Evolutionary conservation across 2,113 vertebrate genomes (phyloP).

Genomic region (Isurus oxyrinchus): DNA sequence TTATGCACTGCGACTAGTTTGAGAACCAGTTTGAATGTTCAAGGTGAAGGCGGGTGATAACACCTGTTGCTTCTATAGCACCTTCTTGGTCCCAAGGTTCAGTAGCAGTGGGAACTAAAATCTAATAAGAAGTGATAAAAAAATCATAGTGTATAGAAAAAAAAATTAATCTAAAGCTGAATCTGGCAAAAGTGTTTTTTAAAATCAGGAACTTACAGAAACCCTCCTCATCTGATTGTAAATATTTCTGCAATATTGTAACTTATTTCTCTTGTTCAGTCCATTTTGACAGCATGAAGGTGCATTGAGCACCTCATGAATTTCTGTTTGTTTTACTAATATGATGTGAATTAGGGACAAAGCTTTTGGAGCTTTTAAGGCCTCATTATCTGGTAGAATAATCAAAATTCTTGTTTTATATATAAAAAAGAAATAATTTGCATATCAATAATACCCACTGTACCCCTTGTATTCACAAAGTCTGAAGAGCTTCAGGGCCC

Average conservation of each 20-base stretch:
- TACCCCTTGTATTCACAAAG: background rate
- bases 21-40: background rate
- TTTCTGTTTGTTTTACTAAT: background rate
- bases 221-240: background rate
- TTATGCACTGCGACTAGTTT: background rate
- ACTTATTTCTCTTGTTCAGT: background rate
- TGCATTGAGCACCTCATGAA: background rate
- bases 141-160: background rate
- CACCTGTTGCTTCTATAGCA: background rate
- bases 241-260: background rate
- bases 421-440: background rate
- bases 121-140: background rate
- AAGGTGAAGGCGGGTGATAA: background rate
- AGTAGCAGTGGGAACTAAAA: background rate
- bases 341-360: background rate
- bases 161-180: background rate
- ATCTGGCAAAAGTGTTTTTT: background rate
- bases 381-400: background rate
- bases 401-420: background rate
- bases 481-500: background rate
- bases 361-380: background rate
- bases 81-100: background rate
- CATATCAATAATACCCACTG: background rate
- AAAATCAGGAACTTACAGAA: background rate
- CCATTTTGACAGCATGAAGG: background rate